phyloP scores from a whole-genome alignment of 2,113 vertebrate species.

The Rhinoderma darwinii region DNA sequence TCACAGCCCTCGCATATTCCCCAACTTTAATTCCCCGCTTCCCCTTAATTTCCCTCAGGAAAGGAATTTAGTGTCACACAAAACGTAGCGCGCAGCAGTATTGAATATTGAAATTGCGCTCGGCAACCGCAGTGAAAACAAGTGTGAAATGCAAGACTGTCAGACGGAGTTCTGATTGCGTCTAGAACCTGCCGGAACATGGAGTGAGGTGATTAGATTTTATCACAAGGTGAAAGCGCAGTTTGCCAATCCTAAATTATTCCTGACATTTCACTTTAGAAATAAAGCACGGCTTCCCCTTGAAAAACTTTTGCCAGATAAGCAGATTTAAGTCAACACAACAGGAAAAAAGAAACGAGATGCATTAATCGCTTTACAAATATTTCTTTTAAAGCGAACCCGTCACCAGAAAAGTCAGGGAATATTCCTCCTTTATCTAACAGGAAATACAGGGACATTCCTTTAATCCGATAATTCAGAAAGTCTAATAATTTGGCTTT shows the following conservation, averaged over 20 bases:
- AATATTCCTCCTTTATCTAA: not conserved
- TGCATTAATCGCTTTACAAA: not conserved
- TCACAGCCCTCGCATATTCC: not conserved
- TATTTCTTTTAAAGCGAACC: not conserved
- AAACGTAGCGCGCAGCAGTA: slow-evolving; percentile 46
- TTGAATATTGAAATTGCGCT: slow-evolving; percentile 61
- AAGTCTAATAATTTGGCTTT: not conserved
- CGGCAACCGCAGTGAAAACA: slow-evolving; percentile 2
- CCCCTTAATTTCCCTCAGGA: slow-evolving; percentile 39
- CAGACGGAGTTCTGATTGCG: slow-evolving; percentile 58
- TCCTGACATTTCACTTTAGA: slow-evolving; percentile 55
- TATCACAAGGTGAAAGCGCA: slow-evolving; percentile 60
- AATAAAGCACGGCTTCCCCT: slow-evolving; percentile 39
- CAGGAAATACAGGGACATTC: not conserved
- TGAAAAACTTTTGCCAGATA: slow-evolving; percentile 39
- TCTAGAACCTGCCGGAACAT: slow-evolving; percentile 51
- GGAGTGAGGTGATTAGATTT: slow-evolving; percentile 59
- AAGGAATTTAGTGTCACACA: slow-evolving; percentile 52
- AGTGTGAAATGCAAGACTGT: slow-evolving; percentile 41
- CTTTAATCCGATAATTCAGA: not conserved
- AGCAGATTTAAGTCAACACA: slow-evolving; percentile 20
- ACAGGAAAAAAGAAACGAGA: slow-evolving; percentile 2
- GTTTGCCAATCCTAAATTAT: slow-evolving; percentile 63
- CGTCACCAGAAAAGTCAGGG: not conserved
- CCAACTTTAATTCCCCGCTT: slow-evolving; percentile 40